phyloP scores from a whole-genome alignment of 2,797 vertebrate species.

The Otus scops region DNA sequence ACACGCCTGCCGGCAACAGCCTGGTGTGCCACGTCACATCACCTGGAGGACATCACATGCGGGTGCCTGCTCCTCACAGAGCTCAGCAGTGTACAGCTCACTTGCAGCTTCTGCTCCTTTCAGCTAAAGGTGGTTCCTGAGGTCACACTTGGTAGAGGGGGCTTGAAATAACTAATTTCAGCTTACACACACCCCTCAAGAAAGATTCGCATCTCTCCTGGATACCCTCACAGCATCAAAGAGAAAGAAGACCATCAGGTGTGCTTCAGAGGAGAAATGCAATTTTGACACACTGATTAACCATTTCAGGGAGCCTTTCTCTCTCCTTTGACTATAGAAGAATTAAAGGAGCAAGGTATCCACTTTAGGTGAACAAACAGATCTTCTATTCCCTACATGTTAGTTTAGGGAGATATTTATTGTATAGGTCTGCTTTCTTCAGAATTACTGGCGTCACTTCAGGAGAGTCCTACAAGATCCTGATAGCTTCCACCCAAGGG shows the following conservation, averaged over 20 bases:
- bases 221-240: not conserved
- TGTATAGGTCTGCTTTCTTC: not conserved
- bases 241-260: not conserved
- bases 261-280: not conserved
- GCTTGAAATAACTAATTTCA: not conserved
- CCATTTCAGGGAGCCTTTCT: not conserved
- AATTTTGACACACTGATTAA: not conserved
- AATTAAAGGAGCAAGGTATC: not conserved
- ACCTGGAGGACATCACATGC: not conserved
- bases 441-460: not conserved
- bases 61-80: not conserved
- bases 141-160: not conserved
- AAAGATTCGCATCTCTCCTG: not conserved
- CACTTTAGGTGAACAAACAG: not conserved
- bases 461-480: not conserved
- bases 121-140: not conserved
- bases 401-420: not conserved
- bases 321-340: not conserved
- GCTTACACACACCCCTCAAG: not conserved
- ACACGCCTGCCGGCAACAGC: not conserved
- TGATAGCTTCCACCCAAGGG: not conserved
- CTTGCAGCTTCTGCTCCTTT: not conserved
- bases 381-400: not conserved
- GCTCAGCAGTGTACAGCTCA: not conserved
- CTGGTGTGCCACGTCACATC: not conserved